Percentiles rank a stretch among this genome's conserved stretches.
These are phyloP conservation scores for Drosophila pegasa DNA, from an alignment of 2,888 invertebrate species.

Conservation along the genomic window DNA sequence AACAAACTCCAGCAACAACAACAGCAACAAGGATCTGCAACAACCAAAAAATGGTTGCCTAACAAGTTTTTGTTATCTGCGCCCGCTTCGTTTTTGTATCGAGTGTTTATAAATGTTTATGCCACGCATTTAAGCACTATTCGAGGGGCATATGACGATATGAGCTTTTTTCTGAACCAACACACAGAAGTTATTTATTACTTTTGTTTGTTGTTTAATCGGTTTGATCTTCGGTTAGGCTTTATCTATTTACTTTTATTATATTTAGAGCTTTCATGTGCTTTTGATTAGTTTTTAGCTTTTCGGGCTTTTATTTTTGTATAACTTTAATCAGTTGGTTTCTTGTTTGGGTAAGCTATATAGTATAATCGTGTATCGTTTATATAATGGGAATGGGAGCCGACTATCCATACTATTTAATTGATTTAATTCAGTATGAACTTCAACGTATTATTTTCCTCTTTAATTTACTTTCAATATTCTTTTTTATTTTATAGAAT, in stretches of 20 bases:
- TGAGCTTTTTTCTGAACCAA: not conserved
- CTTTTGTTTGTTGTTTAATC: conserved; percentile 8
- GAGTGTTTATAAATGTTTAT: conserved; percentile 72
- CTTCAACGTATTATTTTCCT: no score
- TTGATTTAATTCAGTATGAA: no score
- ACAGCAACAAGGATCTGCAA: conserved; percentile 20
- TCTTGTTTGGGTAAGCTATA: no score
- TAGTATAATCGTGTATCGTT: no score
- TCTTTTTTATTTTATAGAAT: no score
- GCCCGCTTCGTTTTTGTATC: conserved; percentile 66
- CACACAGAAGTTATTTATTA: conserved; percentile 11
- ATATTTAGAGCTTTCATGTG: not conserved
- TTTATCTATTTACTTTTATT: conserved; percentile 5
- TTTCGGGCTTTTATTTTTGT: no score
- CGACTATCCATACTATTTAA: not conserved
- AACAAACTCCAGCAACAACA: conserved; percentile 28
- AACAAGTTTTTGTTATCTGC: conserved; percentile 77
- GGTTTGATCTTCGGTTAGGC: conserved; percentile 1
- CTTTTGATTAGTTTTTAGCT: not conserved
- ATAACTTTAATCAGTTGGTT: not conserved
- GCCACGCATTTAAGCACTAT: conserved; percentile 14
- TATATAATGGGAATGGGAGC: not conserved
- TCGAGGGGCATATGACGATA: conserved; percentile 12
- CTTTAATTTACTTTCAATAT: no score
- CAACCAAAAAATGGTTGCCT: conserved; percentile 64